These are phyloP conservation scores for Geopemphigus sp. DNA, from an alignment of 1,140 invertebrate species.

Conservation along the genomic window DNA sequence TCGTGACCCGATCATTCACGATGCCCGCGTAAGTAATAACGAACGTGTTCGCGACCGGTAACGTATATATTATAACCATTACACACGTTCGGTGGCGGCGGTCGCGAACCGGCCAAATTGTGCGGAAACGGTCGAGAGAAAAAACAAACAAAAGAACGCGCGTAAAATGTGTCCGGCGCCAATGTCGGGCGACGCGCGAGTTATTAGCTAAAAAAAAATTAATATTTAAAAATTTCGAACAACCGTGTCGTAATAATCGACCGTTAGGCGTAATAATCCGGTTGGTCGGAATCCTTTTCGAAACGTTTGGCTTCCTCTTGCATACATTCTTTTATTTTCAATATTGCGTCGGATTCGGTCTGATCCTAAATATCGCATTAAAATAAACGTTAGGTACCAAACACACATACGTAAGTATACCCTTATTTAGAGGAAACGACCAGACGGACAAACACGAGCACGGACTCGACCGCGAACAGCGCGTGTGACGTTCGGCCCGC, in stretches of 20 bases:
- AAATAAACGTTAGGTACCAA: conserved; percentile 22
- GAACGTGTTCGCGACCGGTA: background rate
- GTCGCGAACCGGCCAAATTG: too few relatives aligned
- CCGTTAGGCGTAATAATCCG: conserved; percentile 87
- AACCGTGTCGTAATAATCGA: background rate
- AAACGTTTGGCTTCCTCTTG: conserved; percentile 99
- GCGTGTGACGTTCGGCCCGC: too few relatives aligned
- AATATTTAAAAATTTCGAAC: background rate
- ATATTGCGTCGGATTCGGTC: conserved; percentile 96
- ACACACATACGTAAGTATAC: background rate
- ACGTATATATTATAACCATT: background rate
- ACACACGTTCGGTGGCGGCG: too few relatives aligned
- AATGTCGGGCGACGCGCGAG: too few relatives aligned
- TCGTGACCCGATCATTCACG: too few relatives aligned
- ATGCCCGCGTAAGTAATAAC: too few relatives aligned
- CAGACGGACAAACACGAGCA: too few relatives aligned
- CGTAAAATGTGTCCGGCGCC: too few relatives aligned
- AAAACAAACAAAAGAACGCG: too few relatives aligned
- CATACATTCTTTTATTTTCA: conserved; percentile 99
- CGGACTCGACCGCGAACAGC: too few relatives aligned
- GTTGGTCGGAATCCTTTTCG: conserved; percentile 96
- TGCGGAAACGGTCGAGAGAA: too few relatives aligned
- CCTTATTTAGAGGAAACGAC: background rate
- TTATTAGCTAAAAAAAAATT: too few relatives aligned
- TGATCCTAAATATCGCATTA: conserved; percentile 62